Evolutionary conservation across 2,797 vertebrate genomes (phyloP).

Genomic region (Columba guinea): DNA sequence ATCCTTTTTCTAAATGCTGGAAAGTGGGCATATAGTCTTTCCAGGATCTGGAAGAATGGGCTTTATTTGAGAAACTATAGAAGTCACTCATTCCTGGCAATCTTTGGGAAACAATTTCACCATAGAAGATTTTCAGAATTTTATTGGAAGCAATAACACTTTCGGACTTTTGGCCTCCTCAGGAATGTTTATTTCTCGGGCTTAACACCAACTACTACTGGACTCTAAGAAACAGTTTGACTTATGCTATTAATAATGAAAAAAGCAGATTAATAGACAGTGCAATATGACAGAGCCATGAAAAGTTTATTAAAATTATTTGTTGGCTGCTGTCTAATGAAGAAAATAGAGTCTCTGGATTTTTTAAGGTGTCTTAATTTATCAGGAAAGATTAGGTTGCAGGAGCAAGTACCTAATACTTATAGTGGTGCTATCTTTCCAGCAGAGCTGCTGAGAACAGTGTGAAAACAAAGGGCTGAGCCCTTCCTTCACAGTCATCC

Average conservation of each 20-base stretch:
- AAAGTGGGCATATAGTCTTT: not conserved
- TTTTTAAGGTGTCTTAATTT: not conserved
- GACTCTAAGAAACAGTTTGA: not conserved
- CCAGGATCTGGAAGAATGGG: not conserved
- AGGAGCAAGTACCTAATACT: not conserved
- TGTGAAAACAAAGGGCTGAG: rapidly evolving
- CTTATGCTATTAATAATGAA: not conserved
- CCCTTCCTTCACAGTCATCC: not conserved
- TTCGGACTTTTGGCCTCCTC: not conserved
- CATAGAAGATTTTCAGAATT: not conserved
- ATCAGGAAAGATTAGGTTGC: not conserved
- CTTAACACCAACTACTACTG: not conserved
- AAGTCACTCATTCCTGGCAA: not conserved
- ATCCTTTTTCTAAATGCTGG: not conserved
- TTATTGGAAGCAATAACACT: not conserved
- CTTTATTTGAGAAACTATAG: not conserved
- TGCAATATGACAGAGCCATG: not conserved
- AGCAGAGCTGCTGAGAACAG: not conserved
- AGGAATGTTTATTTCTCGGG: not conserved
- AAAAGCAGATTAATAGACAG: not conserved
- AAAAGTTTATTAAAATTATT: not conserved
- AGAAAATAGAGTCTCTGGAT: not conserved
- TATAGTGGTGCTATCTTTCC: not conserved
- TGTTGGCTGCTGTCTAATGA: not conserved
- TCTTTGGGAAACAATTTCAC: not conserved